Evolutionary conservation across 2,113 vertebrate species (phyloP), one percentile per base, ranked within the genome.

Genomic region (Brachirus orientalis): DNA sequence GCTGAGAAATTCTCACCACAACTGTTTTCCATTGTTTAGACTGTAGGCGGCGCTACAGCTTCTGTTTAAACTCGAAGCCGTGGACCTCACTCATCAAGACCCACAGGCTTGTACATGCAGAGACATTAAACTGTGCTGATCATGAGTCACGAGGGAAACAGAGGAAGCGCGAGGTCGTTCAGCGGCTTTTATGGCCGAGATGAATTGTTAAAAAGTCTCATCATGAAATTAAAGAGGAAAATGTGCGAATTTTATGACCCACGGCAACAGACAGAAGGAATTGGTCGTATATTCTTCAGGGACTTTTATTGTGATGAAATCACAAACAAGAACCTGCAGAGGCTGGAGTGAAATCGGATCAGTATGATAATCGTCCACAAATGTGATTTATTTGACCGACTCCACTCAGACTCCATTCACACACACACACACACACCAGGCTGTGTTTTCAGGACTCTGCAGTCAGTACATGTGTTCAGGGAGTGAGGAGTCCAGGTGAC

Each of bases 1-100:
- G 28, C 28, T 28, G 28, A 28, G 28, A 28, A 12, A 43, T 4
- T 13, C 14, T 43, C 40, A 5, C 10, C 40, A 43, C 40, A 43
- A 1, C 10, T 43, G 40, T 43, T 43, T 43, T 43, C 40, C 40
- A 13, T 11, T 14, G 11, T 43, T 9, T 43, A 10, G 11, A 69
- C 84, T 75, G 46, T 4, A 5, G 72, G 44, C 0, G 81, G 81
- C 6, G 63, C 70, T 56, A 16, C 36, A 78, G 7, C 57, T 20
- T n/a, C 48, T 61, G 28, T 22, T 28, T 38, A 19, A 28, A 28
- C 28, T 6, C 19, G 19, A 22, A 38, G 16, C 45, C 10, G 45
- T 35, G 50, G 6, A 2, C 1, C 13, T 51, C 56, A 19, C 3
- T 47, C 38, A 10, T 10, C 38, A 54, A 28, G 53, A 17, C 1